These are phyloP conservation scores for Tapera naevia DNA, from an alignment of 2,797 vertebrate species.

Conservation along the genomic window DNA sequence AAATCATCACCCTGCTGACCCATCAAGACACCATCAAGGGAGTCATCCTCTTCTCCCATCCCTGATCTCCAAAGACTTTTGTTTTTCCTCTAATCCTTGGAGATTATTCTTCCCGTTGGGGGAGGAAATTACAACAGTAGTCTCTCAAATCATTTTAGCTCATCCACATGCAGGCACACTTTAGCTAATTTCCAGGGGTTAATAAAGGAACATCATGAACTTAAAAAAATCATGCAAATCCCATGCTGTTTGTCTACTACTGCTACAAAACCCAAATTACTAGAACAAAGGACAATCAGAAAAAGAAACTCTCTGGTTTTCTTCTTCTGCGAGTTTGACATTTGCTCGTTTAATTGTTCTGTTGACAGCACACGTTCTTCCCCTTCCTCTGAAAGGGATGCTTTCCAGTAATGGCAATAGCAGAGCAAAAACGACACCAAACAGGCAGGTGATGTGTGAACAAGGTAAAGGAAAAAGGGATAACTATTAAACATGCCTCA, in stretches of 20 bases:
- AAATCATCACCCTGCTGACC: not conserved
- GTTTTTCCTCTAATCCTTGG: not conserved
- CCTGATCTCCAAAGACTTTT: not conserved
- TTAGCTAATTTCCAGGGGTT: slow-evolving; percentile 21
- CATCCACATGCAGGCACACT: not conserved
- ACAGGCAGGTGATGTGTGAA: slow-evolving; percentile 44
- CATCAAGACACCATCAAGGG: not conserved
- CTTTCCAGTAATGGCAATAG: slow-evolving; percentile 28
- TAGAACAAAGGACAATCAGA: not conserved
- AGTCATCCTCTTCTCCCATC: not conserved
- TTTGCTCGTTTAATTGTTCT: slow-evolving; percentile 36
- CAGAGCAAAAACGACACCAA: slow-evolving; percentile 24
- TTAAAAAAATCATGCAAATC: not conserved
- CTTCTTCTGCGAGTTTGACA: not conserved
- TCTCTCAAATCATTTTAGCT: slow-evolving; percentile 31
- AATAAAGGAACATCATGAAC: not conserved
- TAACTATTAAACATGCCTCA: not conserved
- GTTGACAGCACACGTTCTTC: not conserved
- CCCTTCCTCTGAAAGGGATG: not conserved
- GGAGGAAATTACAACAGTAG: slow-evolving; percentile 38
- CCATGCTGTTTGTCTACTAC: not conserved
- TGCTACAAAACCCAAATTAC: not conserved
- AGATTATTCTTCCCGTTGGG: not conserved
- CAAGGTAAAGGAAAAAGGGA: slow-evolving; percentile 62
- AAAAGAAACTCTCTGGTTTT: not conserved